phyloP scores from a whole-genome alignment of 2,797 vertebrate genomes.

The Melanotaenia parkinsoni region DNA sequence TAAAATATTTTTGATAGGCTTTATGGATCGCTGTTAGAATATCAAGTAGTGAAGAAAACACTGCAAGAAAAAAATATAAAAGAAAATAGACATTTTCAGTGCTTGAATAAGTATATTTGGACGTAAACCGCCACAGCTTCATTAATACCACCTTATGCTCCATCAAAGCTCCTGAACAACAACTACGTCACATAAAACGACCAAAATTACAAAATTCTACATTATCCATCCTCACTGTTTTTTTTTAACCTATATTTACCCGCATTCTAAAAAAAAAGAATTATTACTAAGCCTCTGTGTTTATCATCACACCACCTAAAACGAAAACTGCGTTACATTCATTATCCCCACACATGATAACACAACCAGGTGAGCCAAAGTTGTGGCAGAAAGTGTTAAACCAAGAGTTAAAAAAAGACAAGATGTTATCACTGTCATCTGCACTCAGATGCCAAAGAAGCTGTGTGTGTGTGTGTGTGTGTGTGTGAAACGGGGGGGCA shows the following conservation, averaged over 20 bases:
- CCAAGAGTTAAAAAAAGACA: slow-evolving; percentile 71
- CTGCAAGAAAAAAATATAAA: neutral
- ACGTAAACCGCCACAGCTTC: neutral
- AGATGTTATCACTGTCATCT: slow-evolving; percentile 72
- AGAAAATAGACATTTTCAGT: neutral
- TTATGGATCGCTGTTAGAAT: neutral
- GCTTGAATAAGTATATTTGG: neutral
- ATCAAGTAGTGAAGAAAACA: neutral
- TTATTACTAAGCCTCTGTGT: slow-evolving; percentile 17
- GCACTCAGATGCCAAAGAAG: slow-evolving; percentile 60
- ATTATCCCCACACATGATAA: slow-evolving; percentile 36
- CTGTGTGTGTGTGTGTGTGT: slow-evolving; percentile 21
- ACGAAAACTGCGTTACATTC: slow-evolving; percentile 25
- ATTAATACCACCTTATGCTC: slow-evolving; percentile 10
- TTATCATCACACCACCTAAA: slow-evolving; percentile 44
- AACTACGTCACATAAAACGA: slow-evolving; percentile 20
- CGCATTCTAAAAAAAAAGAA: slow-evolving; percentile 1
- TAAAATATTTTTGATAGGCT: neutral
- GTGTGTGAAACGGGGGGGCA: slow-evolving; percentile 12
- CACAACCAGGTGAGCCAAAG: slow-evolving; percentile 70
- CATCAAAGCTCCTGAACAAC: slow-evolving; percentile 35
- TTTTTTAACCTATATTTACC: neutral
- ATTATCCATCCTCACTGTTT: slow-evolving; percentile 7
- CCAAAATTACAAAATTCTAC: neutral
- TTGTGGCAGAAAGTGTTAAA: slow-evolving; percentile 70